Percentiles rank a stretch among this genome's conserved stretches.
Evolutionary conservation across 2,888 invertebrate genomes (phyloP).

Genomic region (Andrena praecox): DNA sequence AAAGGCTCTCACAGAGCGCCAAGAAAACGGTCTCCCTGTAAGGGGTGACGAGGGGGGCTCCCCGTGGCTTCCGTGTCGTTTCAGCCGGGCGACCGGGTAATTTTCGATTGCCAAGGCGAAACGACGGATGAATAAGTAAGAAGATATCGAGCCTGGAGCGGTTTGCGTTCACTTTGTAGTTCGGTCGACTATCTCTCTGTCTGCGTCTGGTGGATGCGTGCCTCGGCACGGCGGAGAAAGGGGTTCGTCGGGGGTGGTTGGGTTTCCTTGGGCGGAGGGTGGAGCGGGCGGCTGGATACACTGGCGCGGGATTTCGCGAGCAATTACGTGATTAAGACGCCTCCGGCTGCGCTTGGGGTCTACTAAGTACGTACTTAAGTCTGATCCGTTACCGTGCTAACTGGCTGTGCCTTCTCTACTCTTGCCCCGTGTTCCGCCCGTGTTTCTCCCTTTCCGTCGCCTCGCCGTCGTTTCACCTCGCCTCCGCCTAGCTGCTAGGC

Average conservation of each 20-base stretch:
- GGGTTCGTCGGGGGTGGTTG: constrained; percentile 27
- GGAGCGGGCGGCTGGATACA: constrained; percentile 53
- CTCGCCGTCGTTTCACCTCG: not conserved
- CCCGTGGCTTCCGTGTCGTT: constrained; percentile 21
- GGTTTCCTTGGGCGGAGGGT: constrained; percentile 17
- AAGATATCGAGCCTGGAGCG: constrained; percentile 82
- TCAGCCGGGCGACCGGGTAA: constrained; percentile 64
- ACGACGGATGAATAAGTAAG: constrained; percentile 83
- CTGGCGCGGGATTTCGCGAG: constrained; percentile 81
- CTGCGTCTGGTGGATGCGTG: constrained; percentile 56
- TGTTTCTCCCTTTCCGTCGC: constrained; percentile 30
- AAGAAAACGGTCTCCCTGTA: not conserved
- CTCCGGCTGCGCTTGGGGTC: constrained; percentile 80
- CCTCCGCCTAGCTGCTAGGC: constrained; percentile 15
- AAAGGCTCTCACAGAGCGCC: constrained; percentile 52
- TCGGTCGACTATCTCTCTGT: constrained; percentile 52
- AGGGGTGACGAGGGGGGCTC: not conserved
- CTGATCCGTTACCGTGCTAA: constrained; percentile 80
- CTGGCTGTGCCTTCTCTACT: constrained; percentile 62
- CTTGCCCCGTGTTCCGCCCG: constrained; percentile 25
- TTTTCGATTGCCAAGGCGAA: constrained; percentile 79
- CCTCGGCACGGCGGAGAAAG: constrained; percentile 35
- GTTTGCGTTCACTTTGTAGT: constrained; percentile 82
- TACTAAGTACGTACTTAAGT: constrained; percentile 83
- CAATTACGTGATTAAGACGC: constrained; percentile 84